A percentile compares a stretch with the other conserved stretches of the same genome.
Evolutionary conservation across 64 coral and sea anemone species (phyloP).

Genomic region (Orbicella faveolata): DNA sequence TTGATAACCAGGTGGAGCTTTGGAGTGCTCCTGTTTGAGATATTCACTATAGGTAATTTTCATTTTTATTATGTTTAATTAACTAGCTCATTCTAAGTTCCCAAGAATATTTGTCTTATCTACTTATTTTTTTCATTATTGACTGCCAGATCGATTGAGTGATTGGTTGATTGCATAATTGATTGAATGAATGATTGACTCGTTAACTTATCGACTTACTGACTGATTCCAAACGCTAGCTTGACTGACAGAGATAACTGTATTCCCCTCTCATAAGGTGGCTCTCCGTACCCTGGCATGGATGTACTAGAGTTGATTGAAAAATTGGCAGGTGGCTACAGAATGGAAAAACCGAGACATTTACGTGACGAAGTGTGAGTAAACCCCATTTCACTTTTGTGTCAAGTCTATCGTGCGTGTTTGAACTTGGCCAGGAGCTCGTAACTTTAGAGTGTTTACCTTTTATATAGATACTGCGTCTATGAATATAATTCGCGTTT

Average conservation of each 20-base stretch:
- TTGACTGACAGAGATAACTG: neutral
- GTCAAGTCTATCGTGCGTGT: neutral
- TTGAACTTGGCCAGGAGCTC: neutral
- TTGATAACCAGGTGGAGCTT: slow-evolving; percentile 41
- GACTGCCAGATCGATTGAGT: no score
- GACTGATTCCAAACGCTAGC: no score
- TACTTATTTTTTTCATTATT: no score
- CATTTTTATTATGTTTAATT: no score
- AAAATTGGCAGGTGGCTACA: slow-evolving; percentile 16
- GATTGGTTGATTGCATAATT: neutral
- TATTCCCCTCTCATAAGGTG: neutral
- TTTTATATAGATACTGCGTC: neutral
- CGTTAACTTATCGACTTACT: no score
- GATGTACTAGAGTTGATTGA: slow-evolving; percentile 20
- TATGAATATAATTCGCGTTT: no score
- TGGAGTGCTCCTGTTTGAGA: slow-evolving; percentile 52
- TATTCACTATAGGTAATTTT: slow-evolving; percentile 44
- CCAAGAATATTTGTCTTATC: no score
- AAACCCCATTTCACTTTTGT: neutral
- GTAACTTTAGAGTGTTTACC: no score
- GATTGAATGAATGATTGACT: neutral
- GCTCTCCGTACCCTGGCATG: slow-evolving; percentile 10
- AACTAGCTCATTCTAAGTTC: no score
- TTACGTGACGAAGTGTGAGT: slow-evolving; percentile 18
- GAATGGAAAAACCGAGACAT: slow-evolving; percentile 29